Base-by-base conservation (phyloP, 2,888 invertebrate genomes). In the Cerastoderma edule region DNA sequence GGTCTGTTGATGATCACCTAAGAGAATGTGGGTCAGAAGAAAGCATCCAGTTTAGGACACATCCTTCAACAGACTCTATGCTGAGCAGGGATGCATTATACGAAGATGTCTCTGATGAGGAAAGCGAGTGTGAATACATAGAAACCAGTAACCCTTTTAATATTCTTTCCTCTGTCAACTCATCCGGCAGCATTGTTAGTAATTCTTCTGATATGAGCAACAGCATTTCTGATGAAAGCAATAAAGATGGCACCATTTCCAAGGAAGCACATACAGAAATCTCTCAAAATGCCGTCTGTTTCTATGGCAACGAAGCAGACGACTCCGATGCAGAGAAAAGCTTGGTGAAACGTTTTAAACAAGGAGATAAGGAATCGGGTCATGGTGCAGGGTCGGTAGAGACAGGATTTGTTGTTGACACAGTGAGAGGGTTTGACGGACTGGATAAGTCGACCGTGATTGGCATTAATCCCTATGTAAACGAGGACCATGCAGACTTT, bases 401-500 rank as follows among this genome's bases (percentile, higher is more conserved):
- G 27, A 67, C 56, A 22, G 67, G 72, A 24, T 60, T 82, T 50
- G 69, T 69, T 28, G 81, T 89, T 57, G 88, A 88, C 60, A 88
- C 88, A 1, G 88, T 89, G 8, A 75, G 83, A 32, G 28, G 85
- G n/a, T 89, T 88, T 71, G 88, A 87, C 83, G 89, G 89, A 19
- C 72, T 89, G 2, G 86, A 88, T 69, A 86, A 84, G 53, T 79
- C 84, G 19, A 78, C 86, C 22, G 78, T 89, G 8, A 86, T 89
- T 35, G 89, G 89, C 16, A 74, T 89, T 13, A 86, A 89, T 60
- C 89, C 89, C 1, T 75, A 78, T 64, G 83, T 86, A 0, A 85
- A 89, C 72, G 76, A 83, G 30, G 79, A 87, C 0, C 88, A 89
- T 78, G 89, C 87, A 60, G 87, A 88, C 71, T 75, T 89, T 24